Base-by-base conservation (phyloP, 2,113 vertebrate genomes). In the Anoplopoma fimbria region DNA sequence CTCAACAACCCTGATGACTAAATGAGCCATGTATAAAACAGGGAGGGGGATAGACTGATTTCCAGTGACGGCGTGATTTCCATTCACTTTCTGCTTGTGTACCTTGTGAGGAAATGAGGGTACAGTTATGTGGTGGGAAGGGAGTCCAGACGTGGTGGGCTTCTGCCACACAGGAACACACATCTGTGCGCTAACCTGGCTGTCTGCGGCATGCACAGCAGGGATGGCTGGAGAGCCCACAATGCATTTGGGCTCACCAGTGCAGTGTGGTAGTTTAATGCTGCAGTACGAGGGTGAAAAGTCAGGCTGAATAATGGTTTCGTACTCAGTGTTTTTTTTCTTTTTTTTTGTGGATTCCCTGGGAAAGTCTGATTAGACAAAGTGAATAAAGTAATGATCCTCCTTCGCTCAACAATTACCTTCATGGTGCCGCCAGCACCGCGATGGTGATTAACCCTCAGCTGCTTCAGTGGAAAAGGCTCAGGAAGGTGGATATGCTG, bases 101-200 rank as follows among this genome's bases (percentile, higher is more conserved):
- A 90, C 76, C 85, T 87, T 64, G 15, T 29, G 74, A 92, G 90
- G 89, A 90, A 93, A 94, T 90, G 74, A 87, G 89, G 57, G 60
- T 34, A 60, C 84, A 84, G 85, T 84, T 91, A 73, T 68, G 64
- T 64, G 75, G 67, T 73, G 79, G 90, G 49, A 85, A 88, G 38
- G 53, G 7, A 60, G 64, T 79, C 80, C 88, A 83, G 87, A 38
- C 2, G 0, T 17, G 12, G 69, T 69, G 60, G 65, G 68, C 69
- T 86, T 19, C 73, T 58, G 29, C 88, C 63, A 79, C 78, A 74
- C 55, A 78, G 47, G 55, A 61, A 27, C 77, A 82, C 82, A 82
- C 75, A 80, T 85, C 42, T 76, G 53, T 13, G 27, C 0, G 1
- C 60, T 75, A 75, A 84, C 84, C 63, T 77, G 79, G 61, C 60